Evolutionary conservation across 2,797 vertebrate genomes (phyloP), one percentile per base, ranked within the genome.

Genomic region (Harpagifer antarcticus): DNA sequence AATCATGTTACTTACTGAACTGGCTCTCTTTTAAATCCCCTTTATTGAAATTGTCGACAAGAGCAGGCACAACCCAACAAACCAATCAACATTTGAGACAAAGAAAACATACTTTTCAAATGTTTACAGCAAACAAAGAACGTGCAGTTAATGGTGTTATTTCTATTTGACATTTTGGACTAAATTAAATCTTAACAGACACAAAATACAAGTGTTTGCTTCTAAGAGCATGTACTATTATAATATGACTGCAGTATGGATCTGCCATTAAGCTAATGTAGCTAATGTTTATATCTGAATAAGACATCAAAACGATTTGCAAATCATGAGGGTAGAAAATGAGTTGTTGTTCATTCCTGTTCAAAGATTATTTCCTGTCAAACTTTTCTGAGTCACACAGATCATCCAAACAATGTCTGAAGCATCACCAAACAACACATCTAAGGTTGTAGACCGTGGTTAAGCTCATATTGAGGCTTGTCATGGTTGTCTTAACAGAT

Each of bases 401-500:
- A 19, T 3, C 33, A 20, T 49, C 33, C 23, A 55, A 48, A 47
- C 2, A 42, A 16, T 9, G 9, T 58, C 13, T 48, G 57, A 1
- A 59, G 17, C 11, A 45, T 72, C 17, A 48, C 11, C 52, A 65
- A 27, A 72, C 37, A 2, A 53, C n/a, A 49, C 33, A 42, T 47
- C 17, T 50, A 16, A 20, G 54, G 44, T 53, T 77, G 68, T 53
- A 54, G 47, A 49, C 37, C 74, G 53, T 19, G 2, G 17, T 65
- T 59, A 15, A 71, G 50, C 50, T 62, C 19, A 72, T 63, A 42
- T 37, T 10, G 1, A 70, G 62, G 58, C 76, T 60, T 76, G 52
- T 64, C 75, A 83, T 78, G 74, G 67, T 69, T 79, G 67, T 84
- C 71, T 76, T 74, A 74, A 81, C 63, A 76, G 50, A 82, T 47